Conservation (phyloP, 1,140 invertebrate genomes). For the Stenopsyche tienmushanensis region DNA sequence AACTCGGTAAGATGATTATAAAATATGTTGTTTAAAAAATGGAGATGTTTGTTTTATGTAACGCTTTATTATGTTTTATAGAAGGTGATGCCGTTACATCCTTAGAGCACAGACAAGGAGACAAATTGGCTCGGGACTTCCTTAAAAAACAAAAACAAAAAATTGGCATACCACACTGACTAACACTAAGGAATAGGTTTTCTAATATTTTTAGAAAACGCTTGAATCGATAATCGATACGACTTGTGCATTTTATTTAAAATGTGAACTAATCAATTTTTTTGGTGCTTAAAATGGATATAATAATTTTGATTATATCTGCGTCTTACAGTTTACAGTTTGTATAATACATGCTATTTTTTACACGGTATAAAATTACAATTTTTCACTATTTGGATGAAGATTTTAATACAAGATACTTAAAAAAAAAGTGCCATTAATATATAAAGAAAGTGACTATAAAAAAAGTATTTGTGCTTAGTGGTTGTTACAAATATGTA, state of each 20-base stretch:
- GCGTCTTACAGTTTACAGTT: not conserved
- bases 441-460: no score
- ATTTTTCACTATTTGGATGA: not conserved
- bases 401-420: no score
- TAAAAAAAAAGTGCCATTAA: no score
- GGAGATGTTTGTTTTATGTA: conserved; percentile 2
- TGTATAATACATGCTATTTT: not conserved
- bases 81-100: conserved; percentile 77
- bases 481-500: no score
- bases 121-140: conserved; percentile 88
- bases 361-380: not conserved
- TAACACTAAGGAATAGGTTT: conserved; percentile 17
- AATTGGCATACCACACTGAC: conserved; percentile 45
- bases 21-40: conserved; percentile 2
- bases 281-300: not conserved
- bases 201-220: not conserved
- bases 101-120: conserved; percentile 80
- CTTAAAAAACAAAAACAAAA: conserved; percentile 78
- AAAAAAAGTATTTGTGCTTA: no score
- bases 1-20: conserved; percentile 61
- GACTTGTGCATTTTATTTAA: not conserved
- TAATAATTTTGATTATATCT: not conserved
- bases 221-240: not conserved
- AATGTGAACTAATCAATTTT: not conserved
- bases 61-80: conserved; percentile 47